A percentile compares a stretch with the other conserved stretches of the same genome.
Conservation (phyloP, 2,797 vertebrate genomes). For the Spinus pinus region DNA sequence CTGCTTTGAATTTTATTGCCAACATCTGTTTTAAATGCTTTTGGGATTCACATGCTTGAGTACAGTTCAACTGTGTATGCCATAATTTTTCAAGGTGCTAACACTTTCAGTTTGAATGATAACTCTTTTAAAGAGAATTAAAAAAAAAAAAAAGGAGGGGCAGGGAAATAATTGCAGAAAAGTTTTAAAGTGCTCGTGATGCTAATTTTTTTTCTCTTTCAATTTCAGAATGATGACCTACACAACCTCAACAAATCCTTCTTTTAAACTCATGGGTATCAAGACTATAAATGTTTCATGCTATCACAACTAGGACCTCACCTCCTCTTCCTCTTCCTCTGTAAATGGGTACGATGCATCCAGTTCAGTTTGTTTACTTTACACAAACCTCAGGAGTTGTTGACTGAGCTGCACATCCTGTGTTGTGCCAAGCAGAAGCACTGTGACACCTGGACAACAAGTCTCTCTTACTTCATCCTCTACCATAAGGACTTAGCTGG, state of each 20-base stretch:
- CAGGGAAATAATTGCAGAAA: not conserved
- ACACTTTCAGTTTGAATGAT: not conserved
- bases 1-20: conserved; percentile 45
- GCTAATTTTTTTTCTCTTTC: conserved; percentile 55
- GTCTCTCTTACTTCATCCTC: conserved; percentile 74
- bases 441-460: conserved; percentile 81
- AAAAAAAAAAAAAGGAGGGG: too few relatives aligned
- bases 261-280: conserved; percentile 81
- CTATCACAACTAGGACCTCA: conserved; percentile 83
- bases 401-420: conserved; percentile 81
- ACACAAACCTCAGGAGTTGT: conserved; percentile 85
- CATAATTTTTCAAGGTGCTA: conserved; percentile 11
- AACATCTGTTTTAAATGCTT: conserved; percentile 54
- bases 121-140: not conserved
- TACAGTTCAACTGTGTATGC: not conserved
- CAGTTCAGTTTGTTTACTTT: conserved; percentile 84
- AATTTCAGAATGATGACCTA: conserved; percentile 83
- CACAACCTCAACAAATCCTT: conserved; percentile 79
- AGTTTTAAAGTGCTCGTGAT: not conserved
- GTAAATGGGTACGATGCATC: conserved; percentile 81
- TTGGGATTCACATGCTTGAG: conserved; percentile 30
- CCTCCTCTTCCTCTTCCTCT: conserved; percentile 73
- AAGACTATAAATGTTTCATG: conserved; percentile 76
- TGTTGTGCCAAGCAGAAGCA: conserved; percentile 83
- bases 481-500: conserved; percentile 74